Evolutionary conservation across 2,113 vertebrate species (phyloP).

Genomic region (Myrmecophaga tridactyla): DNA sequence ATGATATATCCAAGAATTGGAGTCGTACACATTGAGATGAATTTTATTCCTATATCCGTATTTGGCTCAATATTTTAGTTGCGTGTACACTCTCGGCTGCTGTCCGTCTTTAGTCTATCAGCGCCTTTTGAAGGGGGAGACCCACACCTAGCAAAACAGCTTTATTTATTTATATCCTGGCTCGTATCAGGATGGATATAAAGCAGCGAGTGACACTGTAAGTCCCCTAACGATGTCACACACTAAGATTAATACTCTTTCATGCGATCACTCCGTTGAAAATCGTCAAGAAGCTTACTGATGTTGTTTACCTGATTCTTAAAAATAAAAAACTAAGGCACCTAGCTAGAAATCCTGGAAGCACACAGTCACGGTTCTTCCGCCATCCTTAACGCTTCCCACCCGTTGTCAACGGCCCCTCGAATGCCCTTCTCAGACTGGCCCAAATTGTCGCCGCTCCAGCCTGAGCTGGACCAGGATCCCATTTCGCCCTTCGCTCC

Average conservation of each 20-base stretch:
- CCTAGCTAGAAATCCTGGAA: background rate
- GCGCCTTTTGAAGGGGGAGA: background rate
- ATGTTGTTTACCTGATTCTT: background rate
- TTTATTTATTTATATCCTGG: constrained; percentile 52
- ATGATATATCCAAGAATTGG: background rate
- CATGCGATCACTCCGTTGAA: background rate
- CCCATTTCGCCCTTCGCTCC: constrained; percentile 17
- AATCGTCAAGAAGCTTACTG: background rate
- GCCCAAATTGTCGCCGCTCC: background rate
- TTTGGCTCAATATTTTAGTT: background rate
- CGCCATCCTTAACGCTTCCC: background rate
- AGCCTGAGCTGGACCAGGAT: constrained; percentile 8
- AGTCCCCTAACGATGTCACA: background rate
- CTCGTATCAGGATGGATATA: constrained; percentile 23
- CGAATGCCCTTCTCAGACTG: constrained; percentile 41
- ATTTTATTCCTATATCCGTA: background rate
- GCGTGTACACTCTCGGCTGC: constrained; percentile 3
- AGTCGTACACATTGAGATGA: background rate
- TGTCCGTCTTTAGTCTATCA: constrained; percentile 10
- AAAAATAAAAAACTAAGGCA: background rate
- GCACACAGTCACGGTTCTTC: background rate
- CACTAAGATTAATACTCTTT: background rate
- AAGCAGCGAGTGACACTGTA: background rate
- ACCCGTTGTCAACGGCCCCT: background rate
- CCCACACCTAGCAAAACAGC: background rate